A percentile compares a stretch with the other conserved stretches of the same genome.
Conservation (phyloP, 2,113 vertebrate genomes). For the Tetraodon nigroviridis region DNA sequence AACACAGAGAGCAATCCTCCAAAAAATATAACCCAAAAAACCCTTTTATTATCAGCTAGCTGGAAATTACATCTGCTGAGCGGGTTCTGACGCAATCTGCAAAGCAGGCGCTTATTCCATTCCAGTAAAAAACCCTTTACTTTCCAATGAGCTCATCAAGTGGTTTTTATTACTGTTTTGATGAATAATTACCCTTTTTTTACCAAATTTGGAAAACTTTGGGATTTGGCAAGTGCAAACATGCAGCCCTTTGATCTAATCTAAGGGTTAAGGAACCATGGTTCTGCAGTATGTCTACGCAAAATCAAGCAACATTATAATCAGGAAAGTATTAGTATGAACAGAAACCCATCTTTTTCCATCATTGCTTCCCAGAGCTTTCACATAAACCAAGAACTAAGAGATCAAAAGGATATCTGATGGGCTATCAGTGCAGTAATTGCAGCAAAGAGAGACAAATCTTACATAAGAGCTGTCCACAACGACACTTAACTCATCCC, state of each 20-base stretch:
- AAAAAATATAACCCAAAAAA: conserved; percentile 47
- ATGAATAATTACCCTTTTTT: conserved; percentile 18
- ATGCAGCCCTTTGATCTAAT: conserved; percentile 18
- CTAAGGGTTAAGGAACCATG: conserved; percentile 11
- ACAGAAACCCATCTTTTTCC: conserved; percentile 1
- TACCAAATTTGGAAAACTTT: too few species aligned
- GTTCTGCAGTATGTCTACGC: conserved; percentile 7
- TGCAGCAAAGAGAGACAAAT: conserved; percentile 38
- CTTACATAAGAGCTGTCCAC: conserved; percentile 42
- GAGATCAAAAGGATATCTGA: conserved; percentile 20
- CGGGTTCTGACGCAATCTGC: conserved; percentile 38
- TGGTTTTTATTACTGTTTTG: conserved; percentile 32
- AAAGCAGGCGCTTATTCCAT: conserved; percentile 13
- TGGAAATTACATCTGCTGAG: conserved; percentile 45
- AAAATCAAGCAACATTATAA: conserved; percentile 10
- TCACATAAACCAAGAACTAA: neutral
- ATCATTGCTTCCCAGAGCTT: too few species aligned
- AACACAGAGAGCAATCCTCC: conserved; percentile 49
- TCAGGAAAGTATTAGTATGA: neutral
- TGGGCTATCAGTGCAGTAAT: conserved; percentile 47
- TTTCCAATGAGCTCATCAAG: conserved; percentile 55
- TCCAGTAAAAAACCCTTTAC: conserved; percentile 30
- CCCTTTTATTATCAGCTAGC: conserved; percentile 45
- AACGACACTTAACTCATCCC: conserved; percentile 41
- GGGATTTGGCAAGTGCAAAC: conserved; percentile 27